Evolutionary conservation across 2,888 invertebrate species (phyloP).

Genomic region (Dendrolimus pini): DNA sequence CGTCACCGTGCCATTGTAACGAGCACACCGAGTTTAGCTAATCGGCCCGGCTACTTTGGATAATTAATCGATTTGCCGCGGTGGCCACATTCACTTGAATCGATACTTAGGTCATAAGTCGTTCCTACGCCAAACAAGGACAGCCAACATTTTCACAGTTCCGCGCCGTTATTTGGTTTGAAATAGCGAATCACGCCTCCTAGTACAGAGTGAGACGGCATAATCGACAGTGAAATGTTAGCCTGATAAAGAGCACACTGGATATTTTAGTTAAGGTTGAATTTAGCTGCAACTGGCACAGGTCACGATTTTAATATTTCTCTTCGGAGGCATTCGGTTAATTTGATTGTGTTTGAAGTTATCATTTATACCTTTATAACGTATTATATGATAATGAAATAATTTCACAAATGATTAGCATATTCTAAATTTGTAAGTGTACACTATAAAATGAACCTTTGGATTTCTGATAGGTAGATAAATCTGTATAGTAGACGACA

Average conservation of each 20-base stretch:
- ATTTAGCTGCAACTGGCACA: conserved; percentile 22
- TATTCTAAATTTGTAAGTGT: conserved; percentile 14
- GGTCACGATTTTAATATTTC: conserved; percentile 62
- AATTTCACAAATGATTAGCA: conserved; percentile 40
- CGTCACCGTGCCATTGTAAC: conserved; percentile 12
- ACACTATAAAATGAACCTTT: no score
- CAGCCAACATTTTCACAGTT: conserved; percentile 50
- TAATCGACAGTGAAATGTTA: conserved; percentile 64
- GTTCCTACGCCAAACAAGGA: conserved; percentile 55
- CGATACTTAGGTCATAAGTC: conserved; percentile 72
- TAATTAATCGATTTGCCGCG: conserved; percentile 57
- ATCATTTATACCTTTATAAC: conserved; percentile 37
- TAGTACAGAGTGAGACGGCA: conserved; percentile 57
- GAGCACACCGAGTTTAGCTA: conserved; percentile 33
- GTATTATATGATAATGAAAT: conserved; percentile 43
- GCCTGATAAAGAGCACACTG: conserved; percentile 39
- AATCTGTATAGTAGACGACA: no score
- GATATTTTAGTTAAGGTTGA: conserved; percentile 32
- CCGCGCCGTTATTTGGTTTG: conserved; percentile 50
- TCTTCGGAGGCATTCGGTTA: conserved; percentile 47
- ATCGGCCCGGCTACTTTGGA: conserved; percentile 43
- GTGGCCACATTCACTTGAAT: conserved; percentile 63
- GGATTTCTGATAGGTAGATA: no score
- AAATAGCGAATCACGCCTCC: conserved; percentile 72
- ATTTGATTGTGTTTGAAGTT: conserved; percentile 58